Evolutionary conservation across 2,113 vertebrate species (phyloP).

Genomic region (Salvelinus fontinalis): DNA sequence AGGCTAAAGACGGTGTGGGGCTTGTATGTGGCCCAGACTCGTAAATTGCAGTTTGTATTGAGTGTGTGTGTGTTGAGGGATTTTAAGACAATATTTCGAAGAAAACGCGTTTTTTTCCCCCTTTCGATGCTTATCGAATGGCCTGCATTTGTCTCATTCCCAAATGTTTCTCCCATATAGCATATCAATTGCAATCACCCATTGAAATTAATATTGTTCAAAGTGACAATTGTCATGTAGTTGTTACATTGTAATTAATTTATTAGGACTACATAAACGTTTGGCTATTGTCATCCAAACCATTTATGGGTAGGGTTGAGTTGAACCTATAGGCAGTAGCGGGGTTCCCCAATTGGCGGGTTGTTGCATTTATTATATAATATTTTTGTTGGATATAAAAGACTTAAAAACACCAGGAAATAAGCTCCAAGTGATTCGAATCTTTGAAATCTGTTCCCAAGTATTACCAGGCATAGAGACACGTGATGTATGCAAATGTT

Average conservation of each 20-base stretch:
- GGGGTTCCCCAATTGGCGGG: too few species aligned
- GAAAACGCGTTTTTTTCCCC: neutral
- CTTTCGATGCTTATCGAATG: neutral
- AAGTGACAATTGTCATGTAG: neutral
- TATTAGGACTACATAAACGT: neutral
- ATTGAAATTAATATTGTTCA: neutral
- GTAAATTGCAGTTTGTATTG: conserved; percentile 44
- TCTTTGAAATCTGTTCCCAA: too few species aligned
- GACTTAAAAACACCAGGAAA: too few species aligned
- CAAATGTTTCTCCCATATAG: neutral
- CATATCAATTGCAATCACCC: neutral
- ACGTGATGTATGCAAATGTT: too few species aligned
- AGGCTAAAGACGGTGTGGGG: conserved; percentile 26
- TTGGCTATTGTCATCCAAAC: too few species aligned
- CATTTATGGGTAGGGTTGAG: too few species aligned
- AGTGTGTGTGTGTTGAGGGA: conserved; percentile 16
- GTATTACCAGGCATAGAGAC: too few species aligned
- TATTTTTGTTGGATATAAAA: too few species aligned
- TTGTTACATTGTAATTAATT: neutral
- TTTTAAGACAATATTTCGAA: conserved; percentile 24
- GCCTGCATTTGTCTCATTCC: neutral
- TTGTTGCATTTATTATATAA: too few species aligned
- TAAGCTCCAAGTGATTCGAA: too few species aligned
- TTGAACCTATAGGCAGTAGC: too few species aligned
- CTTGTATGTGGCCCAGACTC: conserved; percentile 24